phyloP scores from a whole-genome alignment of 2,888 invertebrate species.

The Callyntrura guangdongensis region DNA sequence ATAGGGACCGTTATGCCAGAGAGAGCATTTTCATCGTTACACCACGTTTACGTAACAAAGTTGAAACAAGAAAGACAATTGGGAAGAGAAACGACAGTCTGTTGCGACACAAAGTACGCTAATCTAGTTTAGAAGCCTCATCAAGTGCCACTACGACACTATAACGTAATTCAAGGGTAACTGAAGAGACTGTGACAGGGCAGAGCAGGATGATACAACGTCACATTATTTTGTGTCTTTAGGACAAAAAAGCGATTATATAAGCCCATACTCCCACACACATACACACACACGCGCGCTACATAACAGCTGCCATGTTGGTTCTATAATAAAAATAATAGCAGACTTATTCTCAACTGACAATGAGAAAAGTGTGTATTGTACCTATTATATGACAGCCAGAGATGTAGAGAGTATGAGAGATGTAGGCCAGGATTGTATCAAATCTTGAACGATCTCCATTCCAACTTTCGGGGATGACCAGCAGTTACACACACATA shows the following conservation, averaged over 20 bases:
- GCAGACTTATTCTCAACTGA: not conserved
- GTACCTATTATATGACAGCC: not conserved
- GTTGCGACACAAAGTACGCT: slow-evolving; percentile 52
- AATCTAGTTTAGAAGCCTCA: slow-evolving; percentile 44
- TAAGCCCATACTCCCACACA: not conserved
- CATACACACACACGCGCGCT: not conserved
- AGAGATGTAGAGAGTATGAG: no score
- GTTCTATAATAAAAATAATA: not conserved
- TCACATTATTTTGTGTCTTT: not conserved
- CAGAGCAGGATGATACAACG: not conserved
- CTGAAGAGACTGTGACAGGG: slow-evolving; percentile 37
- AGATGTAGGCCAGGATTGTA: slow-evolving; percentile 16
- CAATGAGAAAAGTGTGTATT: not conserved
- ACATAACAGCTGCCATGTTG: not conserved
- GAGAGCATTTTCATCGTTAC: no score
- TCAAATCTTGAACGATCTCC: not conserved
- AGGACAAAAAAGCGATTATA: not conserved
- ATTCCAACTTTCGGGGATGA: not conserved
- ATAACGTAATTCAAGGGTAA: slow-evolving; percentile 35
- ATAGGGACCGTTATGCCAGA: no score
- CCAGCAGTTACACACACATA: not conserved
- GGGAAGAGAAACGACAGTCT: slow-evolving; percentile 39
- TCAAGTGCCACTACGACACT: slow-evolving; percentile 42
- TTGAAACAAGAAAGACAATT: slow-evolving; percentile 43
- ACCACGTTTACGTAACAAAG: not conserved